phyloP scores from a whole-genome alignment of 2,797 vertebrate species.

The Ctenochaetus hawaiiensis region DNA sequence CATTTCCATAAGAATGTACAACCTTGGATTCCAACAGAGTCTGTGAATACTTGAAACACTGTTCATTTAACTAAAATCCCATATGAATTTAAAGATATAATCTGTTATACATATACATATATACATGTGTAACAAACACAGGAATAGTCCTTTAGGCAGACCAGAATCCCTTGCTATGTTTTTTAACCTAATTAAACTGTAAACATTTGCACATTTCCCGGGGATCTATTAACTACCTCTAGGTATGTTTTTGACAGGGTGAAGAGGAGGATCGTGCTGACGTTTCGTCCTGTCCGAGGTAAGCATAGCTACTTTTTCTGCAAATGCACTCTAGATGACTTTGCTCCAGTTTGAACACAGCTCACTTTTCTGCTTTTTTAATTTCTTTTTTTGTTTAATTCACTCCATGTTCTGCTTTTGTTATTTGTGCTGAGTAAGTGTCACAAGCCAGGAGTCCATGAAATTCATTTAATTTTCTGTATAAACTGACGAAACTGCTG shows the following conservation, averaged over 20 bases:
- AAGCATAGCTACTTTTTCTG: slow-evolving; percentile 10
- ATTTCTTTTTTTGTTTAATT: not conserved
- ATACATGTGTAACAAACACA: not conserved
- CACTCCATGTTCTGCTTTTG: not conserved
- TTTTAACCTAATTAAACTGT: not conserved
- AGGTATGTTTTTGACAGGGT: slow-evolving; percentile 59
- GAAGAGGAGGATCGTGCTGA: slow-evolving; percentile 67
- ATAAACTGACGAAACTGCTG: slow-evolving; percentile 20
- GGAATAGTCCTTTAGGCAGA: not conserved
- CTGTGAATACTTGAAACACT: not conserved
- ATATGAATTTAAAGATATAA: not conserved
- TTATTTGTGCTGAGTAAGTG: slow-evolving; percentile 30
- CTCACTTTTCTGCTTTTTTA: not conserved
- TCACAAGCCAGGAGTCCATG: slow-evolving; percentile 6
- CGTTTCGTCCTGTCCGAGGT: slow-evolving; percentile 65
- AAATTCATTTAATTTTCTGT: slow-evolving; percentile 30
- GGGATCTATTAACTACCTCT: slow-evolving; percentile 19
- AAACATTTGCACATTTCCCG: not conserved
- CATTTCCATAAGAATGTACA: not conserved
- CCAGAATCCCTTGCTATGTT: too few species aligned
- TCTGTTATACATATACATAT: not conserved
- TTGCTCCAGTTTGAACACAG: not conserved
- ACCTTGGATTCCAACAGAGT: not conserved
- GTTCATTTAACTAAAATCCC: not conserved
- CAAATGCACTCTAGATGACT: not conserved